These are phyloP conservation scores for Gisinianus flammeolus DNA, from an alignment of 2,888 invertebrate genomes.

Conservation along the genomic window DNA sequence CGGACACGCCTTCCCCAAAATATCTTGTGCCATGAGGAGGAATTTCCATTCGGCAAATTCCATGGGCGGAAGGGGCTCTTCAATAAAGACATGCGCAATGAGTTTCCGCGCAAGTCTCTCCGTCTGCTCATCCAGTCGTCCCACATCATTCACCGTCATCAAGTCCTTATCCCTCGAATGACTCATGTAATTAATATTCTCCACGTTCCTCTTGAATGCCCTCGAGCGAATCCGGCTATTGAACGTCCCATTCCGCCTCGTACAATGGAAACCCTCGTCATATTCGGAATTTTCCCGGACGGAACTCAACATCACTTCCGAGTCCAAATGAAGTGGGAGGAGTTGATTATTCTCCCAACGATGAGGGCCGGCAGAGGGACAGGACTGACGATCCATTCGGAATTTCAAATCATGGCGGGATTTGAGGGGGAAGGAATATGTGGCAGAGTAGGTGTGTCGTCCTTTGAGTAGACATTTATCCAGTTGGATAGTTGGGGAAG, in stretches of 20 bases:
- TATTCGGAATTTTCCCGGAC: neutral
- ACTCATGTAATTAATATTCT: constrained; percentile 18
- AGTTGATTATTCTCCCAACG: constrained; percentile 7
- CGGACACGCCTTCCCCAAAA: constrained; percentile 49
- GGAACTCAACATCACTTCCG: neutral
- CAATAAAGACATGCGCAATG: constrained; percentile 42
- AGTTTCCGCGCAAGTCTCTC: constrained; percentile 43
- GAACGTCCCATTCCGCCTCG: neutral
- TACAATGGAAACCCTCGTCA: constrained; percentile 4
- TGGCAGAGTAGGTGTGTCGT: constrained; percentile 18
- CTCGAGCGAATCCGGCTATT: constrained; percentile 14
- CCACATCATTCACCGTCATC: neutral
- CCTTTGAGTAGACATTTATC: constrained; percentile 22
- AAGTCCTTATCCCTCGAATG: neutral
- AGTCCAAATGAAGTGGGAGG: neutral
- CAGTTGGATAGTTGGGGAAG: constrained; percentile 25
- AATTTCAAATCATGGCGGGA: neutral
- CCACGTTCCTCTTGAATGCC: constrained; percentile 18
- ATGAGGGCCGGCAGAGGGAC: neutral
- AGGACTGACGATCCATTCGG: neutral
- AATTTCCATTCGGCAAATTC: constrained; percentile 48
- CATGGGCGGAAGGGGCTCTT: constrained; percentile 37
- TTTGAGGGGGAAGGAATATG: neutral
- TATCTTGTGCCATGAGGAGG: constrained; percentile 41
- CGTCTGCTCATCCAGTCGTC: constrained; percentile 44